A percentile compares a stretch with the other conserved stretches of the same genome.
phyloP scores from a whole-genome alignment of 2,113 vertebrate species.

The Atractosteus spatula region DNA sequence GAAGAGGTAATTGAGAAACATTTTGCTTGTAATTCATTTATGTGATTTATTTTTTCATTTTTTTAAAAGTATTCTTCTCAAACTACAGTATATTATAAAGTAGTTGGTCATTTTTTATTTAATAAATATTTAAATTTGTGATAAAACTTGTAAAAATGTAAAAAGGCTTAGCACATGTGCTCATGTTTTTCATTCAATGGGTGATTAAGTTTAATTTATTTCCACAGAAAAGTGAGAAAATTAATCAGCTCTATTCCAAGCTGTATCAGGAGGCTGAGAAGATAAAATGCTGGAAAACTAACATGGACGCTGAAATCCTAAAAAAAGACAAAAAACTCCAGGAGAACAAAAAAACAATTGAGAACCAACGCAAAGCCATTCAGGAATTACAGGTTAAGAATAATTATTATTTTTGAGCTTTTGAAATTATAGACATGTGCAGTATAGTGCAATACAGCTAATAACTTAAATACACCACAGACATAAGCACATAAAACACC shows the following conservation, averaged over 20 bases:
- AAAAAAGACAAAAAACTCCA: slow-evolving; percentile 82
- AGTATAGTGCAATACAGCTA: too few relatives aligned
- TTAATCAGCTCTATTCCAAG: slow-evolving; percentile 78
- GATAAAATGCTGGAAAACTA: slow-evolving; percentile 85
- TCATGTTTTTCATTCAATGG: background rate
- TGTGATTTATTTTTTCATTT: background rate
- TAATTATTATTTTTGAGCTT: too few relatives aligned
- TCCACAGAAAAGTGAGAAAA: slow-evolving; percentile 63
- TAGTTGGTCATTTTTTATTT: too few relatives aligned
- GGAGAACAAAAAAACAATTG: slow-evolving; percentile 81
- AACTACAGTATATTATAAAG: too few relatives aligned
- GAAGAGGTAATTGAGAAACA: slow-evolving; percentile 43
- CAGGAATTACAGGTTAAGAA: slow-evolving; percentile 82
- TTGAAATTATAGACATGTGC: too few relatives aligned
- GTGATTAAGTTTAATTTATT: slow-evolving; percentile 30
- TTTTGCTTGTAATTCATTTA: too few relatives aligned
- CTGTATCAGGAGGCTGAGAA: slow-evolving; percentile 89
- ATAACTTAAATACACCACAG: too few relatives aligned
- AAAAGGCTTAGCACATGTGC: background rate
- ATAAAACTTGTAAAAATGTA: background rate
- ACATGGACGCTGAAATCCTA: slow-evolving; percentile 69
- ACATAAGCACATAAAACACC: too few relatives aligned
- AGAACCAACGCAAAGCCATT: slow-evolving; percentile 86
- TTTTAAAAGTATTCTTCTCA: background rate
- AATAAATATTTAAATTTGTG: too few relatives aligned